Percentiles rank a stretch among this genome's conserved stretches.
phyloP scores from a whole-genome alignment of 2,797 vertebrate genomes.

The Rhadinocentrus ornatus region DNA sequence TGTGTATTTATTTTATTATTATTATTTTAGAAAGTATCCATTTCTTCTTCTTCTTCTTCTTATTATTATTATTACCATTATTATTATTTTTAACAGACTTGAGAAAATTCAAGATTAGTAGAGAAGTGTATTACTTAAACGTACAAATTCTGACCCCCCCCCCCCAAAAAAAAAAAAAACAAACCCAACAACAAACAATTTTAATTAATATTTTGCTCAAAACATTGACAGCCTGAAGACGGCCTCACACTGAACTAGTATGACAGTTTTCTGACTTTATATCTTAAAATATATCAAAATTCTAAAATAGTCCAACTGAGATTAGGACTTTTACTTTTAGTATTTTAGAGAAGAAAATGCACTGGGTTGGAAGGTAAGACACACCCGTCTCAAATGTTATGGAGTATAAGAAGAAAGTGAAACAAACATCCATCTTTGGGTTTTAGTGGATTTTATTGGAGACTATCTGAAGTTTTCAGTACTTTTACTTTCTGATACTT shows the following conservation, averaged over 20 bases:
- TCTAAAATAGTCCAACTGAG: not conserved
- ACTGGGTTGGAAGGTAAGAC: not conserved
- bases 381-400: not conserved
- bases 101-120: too few species aligned
- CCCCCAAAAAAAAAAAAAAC: too few species aligned
- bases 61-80: too few species aligned
- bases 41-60: too few species aligned
- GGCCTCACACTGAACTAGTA: too few species aligned
- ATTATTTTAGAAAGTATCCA: not conserved
- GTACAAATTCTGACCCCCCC: too few species aligned
- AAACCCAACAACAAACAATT: too few species aligned
- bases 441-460: not conserved
- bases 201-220: too few species aligned
- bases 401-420: not conserved
- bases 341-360: not conserved
- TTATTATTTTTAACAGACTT: too few species aligned
- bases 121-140: too few species aligned
- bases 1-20: not conserved
- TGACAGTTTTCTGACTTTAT: too few species aligned
- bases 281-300: not conserved
- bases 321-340: not conserved
- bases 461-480: not conserved
- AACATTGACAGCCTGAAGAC: too few species aligned
- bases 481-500: not conserved
- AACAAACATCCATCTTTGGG: not conserved